Conservation (phyloP, 2,888 invertebrate species). For the Sturmia bella region DNA sequence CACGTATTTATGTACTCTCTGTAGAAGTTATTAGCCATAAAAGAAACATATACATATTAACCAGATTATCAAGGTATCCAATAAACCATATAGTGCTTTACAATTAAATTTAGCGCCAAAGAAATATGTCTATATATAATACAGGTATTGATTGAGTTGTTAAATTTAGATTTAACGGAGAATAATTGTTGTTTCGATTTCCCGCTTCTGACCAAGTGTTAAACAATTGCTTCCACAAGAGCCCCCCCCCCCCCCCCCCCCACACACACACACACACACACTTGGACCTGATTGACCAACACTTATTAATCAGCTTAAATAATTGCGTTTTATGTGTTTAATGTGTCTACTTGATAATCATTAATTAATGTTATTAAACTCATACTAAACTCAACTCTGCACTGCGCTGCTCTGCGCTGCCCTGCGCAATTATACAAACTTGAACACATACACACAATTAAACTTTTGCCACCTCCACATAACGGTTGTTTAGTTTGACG, state of each 20-base stretch:
- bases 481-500: neutral
- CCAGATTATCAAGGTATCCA: conserved; percentile 36
- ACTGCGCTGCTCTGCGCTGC: neutral
- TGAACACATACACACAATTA: neutral
- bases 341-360: conserved; percentile 65
- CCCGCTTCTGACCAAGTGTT: neutral
- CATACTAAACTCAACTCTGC: conserved; percentile 27
- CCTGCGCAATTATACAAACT: neutral
- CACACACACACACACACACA: too few species aligned
- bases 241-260: too few species aligned
- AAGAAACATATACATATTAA: conserved; percentile 40
- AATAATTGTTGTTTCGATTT: neutral
- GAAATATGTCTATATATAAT: neutral
- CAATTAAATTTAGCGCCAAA: conserved; percentile 34
- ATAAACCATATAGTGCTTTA: conserved; percentile 28
- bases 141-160: conserved; percentile 28
- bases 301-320: conserved; percentile 68
- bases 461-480: conserved; percentile 1
- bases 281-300: conserved; percentile 55
- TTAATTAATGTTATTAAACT: conserved; percentile 67
- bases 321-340: conserved; percentile 63
- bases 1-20: neutral
- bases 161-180: conserved; percentile 4
- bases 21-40: conserved; percentile 19
- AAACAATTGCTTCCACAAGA: conserved; percentile 33